These are phyloP conservation scores for Oppia nitens DNA, from an alignment of 1,140 invertebrate species.

Conservation along the genomic window DNA sequence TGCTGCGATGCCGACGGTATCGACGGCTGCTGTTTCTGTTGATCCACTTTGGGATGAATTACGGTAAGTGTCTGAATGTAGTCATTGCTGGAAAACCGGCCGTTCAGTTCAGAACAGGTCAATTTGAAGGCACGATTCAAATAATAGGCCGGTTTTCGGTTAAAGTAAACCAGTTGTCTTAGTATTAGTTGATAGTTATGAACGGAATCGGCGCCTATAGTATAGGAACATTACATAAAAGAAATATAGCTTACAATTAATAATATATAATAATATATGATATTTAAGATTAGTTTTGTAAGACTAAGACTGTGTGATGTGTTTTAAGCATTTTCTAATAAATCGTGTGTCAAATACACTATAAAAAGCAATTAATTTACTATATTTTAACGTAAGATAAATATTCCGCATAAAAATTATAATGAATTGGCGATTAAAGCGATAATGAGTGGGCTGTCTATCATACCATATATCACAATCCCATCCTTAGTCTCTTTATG, in stretches of 20 bases:
- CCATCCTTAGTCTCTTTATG: conserved; percentile 64
- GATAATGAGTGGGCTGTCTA: background rate
- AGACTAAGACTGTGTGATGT: too few relatives aligned
- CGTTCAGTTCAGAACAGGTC: conserved; percentile 78
- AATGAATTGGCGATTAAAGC: background rate
- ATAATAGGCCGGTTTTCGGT: conserved; percentile 81
- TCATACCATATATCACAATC: conserved; percentile 49
- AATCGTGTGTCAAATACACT: background rate
- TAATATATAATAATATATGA: too few relatives aligned
- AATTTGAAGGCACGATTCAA: conserved; percentile 84
- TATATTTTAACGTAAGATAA: too few relatives aligned
- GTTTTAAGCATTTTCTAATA: background rate
- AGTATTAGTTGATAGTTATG: conserved; percentile 57
- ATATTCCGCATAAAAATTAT: background rate
- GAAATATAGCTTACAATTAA: background rate
- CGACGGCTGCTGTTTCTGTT: background rate
- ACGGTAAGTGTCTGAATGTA: conserved; percentile 73
- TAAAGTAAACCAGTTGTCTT: conserved; percentile 65
- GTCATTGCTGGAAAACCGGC: conserved; percentile 80
- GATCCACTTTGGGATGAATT: conserved; percentile 41
- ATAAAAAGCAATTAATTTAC: background rate
- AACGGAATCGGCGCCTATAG: conserved; percentile 56
- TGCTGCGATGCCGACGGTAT: background rate
- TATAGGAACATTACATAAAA: background rate
- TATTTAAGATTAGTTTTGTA: too few relatives aligned